phyloP scores from a whole-genome alignment of 1,140 invertebrate species.

The Sycobia sp. region DNA sequence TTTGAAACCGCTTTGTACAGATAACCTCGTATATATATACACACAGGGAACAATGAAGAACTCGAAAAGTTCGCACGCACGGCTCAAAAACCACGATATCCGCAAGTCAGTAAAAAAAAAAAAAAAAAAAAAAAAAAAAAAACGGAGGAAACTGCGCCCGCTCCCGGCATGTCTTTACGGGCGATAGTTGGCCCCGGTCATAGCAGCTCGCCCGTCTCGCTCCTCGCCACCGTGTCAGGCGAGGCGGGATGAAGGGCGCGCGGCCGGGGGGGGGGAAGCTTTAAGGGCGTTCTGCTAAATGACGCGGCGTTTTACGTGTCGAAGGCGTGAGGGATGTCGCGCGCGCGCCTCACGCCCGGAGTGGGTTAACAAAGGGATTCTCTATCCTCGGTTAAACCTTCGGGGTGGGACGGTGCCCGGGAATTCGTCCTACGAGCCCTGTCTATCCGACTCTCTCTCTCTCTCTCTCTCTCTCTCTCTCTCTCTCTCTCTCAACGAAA shows the following conservation, averaged over 20 bases:
- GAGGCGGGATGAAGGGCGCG: neutral
- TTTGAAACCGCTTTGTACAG: too few species aligned
- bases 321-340: constrained; percentile 24
- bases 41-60: too few species aligned
- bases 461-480: constrained; percentile 10
- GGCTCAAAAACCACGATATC: too few species aligned
- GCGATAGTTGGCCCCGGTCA: too few species aligned
- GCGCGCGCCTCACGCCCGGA: neutral
- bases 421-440: neutral
- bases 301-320: constrained; percentile 25
- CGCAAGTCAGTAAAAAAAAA: too few species aligned
- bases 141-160: too few species aligned
- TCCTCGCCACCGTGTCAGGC: neutral
- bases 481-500: constrained; percentile 18
- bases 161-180: too few species aligned
- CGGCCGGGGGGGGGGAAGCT: neutral
- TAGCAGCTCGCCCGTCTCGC: too few species aligned
- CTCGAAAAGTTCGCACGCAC: too few species aligned
- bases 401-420: neutral
- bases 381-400: neutral
- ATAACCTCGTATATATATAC: too few species aligned
- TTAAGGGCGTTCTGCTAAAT: constrained; percentile 26
- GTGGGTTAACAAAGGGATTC: constrained; percentile 36
- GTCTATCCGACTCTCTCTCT: too few species aligned
- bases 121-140: too few species aligned